These are phyloP conservation scores for Grammomys dolichurus DNA, from an alignment of 2,113 vertebrate genomes.

Conservation along the genomic window DNA sequence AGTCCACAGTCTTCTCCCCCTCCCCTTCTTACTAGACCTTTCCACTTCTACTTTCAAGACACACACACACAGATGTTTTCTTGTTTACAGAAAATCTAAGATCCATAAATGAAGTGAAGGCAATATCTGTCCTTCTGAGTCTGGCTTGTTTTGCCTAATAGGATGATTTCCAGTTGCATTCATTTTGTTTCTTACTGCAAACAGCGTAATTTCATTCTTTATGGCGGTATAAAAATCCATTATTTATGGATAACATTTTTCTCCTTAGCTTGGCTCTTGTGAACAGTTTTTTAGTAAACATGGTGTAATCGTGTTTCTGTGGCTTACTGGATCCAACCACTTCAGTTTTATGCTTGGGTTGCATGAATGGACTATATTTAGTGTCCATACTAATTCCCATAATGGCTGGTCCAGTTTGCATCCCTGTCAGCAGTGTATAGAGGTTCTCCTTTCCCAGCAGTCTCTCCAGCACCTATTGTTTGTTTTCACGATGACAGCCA, in stretches of 20 bases:
- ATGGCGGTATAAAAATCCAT: neutral
- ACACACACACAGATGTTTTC: neutral
- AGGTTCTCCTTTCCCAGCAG: no score
- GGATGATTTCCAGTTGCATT: neutral
- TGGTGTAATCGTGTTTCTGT: neutral
- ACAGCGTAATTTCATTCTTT: neutral
- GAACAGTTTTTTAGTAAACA: neutral
- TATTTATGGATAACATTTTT: neutral
- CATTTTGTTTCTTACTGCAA: neutral
- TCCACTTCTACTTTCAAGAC: neutral
- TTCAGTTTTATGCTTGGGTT: neutral
- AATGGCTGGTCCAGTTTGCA: neutral
- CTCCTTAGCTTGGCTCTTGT: neutral
- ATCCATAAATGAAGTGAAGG: neutral
- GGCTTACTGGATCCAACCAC: neutral
- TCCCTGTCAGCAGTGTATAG: neutral
- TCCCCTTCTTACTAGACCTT: neutral
- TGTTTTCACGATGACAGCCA: neutral
- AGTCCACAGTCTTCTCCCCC: neutral
- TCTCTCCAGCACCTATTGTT: neutral
- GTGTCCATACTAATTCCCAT: neutral
- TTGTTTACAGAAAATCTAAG: neutral
- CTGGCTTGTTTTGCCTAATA: neutral
- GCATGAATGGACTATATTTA: neutral
- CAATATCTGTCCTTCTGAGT: neutral